Evolutionary conservation across 2,888 invertebrate genomes (phyloP).

Genomic region (Pardosa pseudoannulata): DNA sequence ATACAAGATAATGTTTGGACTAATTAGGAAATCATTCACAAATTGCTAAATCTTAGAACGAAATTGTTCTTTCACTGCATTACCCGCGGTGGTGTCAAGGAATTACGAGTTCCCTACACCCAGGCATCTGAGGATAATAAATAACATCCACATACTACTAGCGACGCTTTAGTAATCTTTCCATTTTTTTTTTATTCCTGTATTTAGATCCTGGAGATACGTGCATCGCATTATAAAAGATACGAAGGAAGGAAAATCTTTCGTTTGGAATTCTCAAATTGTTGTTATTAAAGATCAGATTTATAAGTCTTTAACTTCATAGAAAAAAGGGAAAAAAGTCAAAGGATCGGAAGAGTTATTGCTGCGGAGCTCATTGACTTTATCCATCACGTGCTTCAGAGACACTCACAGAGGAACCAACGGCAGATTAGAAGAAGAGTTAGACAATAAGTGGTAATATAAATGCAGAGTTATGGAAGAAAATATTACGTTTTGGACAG

Average conservation of each 20-base stretch:
- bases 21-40: no score
- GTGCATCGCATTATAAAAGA: constrained; percentile 26
- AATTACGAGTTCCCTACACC: neutral
- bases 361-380: neutral
- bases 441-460: neutral
- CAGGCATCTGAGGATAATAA: constrained; percentile 22
- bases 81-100: neutral
- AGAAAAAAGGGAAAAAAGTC: neutral
- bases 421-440: neutral
- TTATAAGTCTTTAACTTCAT: constrained; percentile 35
- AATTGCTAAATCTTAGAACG: no score
- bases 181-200: no score
- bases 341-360: neutral
- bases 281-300: constrained; percentile 22
- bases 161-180: constrained; percentile 15
- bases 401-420: neutral
- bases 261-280: constrained; percentile 17
- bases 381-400: neutral
- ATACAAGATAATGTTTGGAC: no score
- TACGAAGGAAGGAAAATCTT: constrained; percentile 7
- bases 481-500: no score
- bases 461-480: no score
- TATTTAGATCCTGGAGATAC: no score
- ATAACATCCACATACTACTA: constrained; percentile 18
- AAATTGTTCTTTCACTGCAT: neutral